Evolutionary conservation across 2,113 vertebrate species (phyloP).

Genomic region (Notiomystis cincta): DNA sequence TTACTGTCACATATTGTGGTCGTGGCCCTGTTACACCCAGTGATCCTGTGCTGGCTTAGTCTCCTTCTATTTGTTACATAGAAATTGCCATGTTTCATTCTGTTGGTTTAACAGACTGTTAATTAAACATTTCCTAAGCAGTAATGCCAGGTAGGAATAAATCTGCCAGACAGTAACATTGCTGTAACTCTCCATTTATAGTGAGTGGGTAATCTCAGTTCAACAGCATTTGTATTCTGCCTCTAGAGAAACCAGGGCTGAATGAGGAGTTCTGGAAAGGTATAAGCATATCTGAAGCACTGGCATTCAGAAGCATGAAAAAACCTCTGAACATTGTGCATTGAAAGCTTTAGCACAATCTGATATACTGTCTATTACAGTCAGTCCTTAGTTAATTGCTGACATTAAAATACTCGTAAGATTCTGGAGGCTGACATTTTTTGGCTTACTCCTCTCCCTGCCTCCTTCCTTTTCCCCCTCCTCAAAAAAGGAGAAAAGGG

Average conservation of each 20-base stretch:
- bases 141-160: background rate
- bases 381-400: background rate
- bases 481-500: accelerated
- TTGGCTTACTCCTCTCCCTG: background rate
- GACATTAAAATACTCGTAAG: background rate
- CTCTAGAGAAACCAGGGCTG: background rate
- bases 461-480: background rate
- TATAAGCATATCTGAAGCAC: background rate
- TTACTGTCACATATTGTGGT: background rate
- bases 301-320: background rate
- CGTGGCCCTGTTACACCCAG: background rate
- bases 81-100: background rate
- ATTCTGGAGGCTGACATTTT: background rate
- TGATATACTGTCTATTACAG: background rate
- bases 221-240: background rate
- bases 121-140: background rate
- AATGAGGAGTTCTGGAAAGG: background rate
- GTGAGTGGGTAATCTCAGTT: background rate
- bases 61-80: background rate
- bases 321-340: background rate
- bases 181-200: background rate
- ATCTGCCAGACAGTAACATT: background rate
- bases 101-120: background rate
- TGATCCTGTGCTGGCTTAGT: background rate
- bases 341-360: background rate